Base-by-base conservation (phyloP, 2,888 invertebrate genomes). In the Amiota communis region DNA sequence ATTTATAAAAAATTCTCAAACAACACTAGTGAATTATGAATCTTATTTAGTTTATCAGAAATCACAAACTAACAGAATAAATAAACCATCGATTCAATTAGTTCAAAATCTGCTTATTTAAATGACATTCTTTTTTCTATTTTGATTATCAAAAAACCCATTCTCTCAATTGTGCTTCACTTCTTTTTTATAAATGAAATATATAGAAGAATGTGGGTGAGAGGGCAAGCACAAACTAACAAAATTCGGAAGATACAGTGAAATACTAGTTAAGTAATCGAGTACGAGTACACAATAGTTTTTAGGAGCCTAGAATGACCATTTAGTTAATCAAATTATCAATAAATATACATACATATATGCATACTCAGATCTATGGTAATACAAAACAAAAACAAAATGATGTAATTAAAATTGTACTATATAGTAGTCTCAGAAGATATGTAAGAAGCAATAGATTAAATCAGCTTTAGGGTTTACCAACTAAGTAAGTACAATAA, bases 231-330 rank as follows among this genome's bases (percentile, higher is more conserved):
- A 70, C 65, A 72, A 59, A 76, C 72, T 70, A 81, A n/a, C n/a
- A n/a, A n/a, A n/a, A 86, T 87, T 89, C 89, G 90, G 89, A 86
- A 79, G 80, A 88, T 87, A 84, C 89, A 89, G 90, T 88, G 89
- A 89, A 89, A 80, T 89, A 36, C 36, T 36, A 87, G 83, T 83
- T 82, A 80, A 80, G 76, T 57, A 63, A 36, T 17, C 53, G 51
- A 68, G 67, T 68, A 53, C 36, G 36, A 36, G 23, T 53, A 68
- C 67, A n/a, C 67, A n/a, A 68, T 68, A 68, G 53, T 53, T 47
- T 53, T 15, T 53, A 53, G 23, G 67, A 47, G 20, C 11, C 12
- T 67, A 67, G 67, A 23, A 51, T 23, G 23, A 36, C 36, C 36
- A 36, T 36, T 36, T 36, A 36, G 36, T 36, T 36, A 36, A 36